Conservation (phyloP, 30 jellyfish, hydroid and myxozoan genomes). For the Clytia hemisphaerica region DNA sequence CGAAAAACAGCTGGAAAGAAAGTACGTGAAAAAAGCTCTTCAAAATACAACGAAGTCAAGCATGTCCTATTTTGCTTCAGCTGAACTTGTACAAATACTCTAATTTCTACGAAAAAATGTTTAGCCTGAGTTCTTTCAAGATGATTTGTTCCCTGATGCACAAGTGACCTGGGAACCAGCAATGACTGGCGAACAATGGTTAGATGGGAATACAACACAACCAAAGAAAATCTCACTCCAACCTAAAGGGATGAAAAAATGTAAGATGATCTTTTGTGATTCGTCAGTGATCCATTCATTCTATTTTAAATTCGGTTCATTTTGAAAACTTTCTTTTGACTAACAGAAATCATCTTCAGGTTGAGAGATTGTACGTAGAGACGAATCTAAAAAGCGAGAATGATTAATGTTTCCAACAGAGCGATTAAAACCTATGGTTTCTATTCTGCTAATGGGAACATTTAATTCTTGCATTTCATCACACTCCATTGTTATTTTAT, state of each 20-base stretch:
- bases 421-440: too few species aligned
- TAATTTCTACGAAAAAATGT: too few species aligned
- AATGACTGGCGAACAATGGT: conserved; percentile 83
- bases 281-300: neutral
- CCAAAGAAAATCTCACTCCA: conserved; percentile 48
- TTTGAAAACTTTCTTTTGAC: neutral
- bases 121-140: conserved; percentile 88
- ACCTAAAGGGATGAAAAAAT: conserved; percentile 77
- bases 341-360: neutral
- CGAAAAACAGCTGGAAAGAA: too few species aligned
- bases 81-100: too few species aligned
- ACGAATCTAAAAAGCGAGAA: too few species aligned
- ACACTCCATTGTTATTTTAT: neutral
- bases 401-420: too few species aligned
- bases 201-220: conserved; percentile 49
- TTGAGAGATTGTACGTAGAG: too few species aligned
- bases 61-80: too few species aligned
- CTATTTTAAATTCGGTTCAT: neutral
- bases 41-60: too few species aligned
- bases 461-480: too few species aligned
- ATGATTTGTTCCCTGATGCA: conserved; percentile 85
- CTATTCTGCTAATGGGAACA: too few species aligned
- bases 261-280: conserved; percentile 20
- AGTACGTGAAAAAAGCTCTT: too few species aligned
- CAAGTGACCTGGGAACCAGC: conserved; percentile 95